A percentile compares a stretch with the other conserved stretches of the same genome.
Evolutionary conservation across 2,113 vertebrate genomes (phyloP).

Genomic region (Carollia perspicillata): DNA sequence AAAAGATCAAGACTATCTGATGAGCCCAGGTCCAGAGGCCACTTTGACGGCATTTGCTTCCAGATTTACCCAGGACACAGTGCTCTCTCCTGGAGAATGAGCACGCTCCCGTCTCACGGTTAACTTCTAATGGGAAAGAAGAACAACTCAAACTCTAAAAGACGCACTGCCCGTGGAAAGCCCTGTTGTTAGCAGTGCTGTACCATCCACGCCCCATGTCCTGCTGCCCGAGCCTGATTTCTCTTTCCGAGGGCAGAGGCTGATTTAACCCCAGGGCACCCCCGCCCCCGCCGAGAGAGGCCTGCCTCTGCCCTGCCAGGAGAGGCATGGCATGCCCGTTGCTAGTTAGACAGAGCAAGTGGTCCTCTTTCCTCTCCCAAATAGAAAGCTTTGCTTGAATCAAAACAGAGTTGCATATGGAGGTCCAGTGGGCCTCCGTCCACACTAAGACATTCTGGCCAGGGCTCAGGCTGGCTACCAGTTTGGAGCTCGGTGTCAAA

Average conservation of each 20-base stretch:
- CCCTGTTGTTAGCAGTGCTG: neutral
- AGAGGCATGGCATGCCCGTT: too few relatives aligned
- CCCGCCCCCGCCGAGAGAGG: too few relatives aligned
- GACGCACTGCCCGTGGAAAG: neutral
- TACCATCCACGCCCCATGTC: neutral
- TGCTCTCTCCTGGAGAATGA: neutral
- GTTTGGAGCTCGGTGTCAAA: fast-evolving
- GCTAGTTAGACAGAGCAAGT: neutral
- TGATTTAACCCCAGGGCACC: neutral
- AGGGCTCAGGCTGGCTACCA: neutral
- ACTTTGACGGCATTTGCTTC: neutral
- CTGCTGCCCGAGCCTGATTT: neutral
- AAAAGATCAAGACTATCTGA: neutral
- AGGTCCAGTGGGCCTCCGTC: neutral
- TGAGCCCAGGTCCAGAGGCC: neutral
- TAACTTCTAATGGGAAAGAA: constrained; percentile 45
- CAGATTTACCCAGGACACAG: neutral
- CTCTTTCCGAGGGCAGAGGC: neutral
- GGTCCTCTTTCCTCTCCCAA: neutral
- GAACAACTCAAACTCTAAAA: neutral
- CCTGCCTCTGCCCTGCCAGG: neutral
- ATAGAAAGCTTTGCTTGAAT: neutral
- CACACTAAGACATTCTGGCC: neutral
- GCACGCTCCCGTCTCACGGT: neutral
- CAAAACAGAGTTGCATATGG: neutral